Evolutionary conservation across 2,888 invertebrate species (phyloP), one percentile per base, ranked within the genome.

Genomic region (Platycheirus albimanus): DNA sequence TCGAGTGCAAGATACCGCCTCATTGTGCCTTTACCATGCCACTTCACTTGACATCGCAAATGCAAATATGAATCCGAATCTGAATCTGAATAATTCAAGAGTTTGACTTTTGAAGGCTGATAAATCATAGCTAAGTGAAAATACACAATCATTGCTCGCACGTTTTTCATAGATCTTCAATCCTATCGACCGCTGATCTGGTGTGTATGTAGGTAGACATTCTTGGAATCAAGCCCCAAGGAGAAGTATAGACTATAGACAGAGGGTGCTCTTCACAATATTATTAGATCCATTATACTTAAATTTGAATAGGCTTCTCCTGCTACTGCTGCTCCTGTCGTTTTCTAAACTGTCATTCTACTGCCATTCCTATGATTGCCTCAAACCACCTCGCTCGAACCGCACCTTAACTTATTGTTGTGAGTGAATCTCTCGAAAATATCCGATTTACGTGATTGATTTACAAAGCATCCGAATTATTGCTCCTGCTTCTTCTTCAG

Each of bases 371-470:
- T 43, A 54, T 63, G 63, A 58, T 61, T 75, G 41, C 61, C 47
- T 38, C 33, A 66, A 76, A 45, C 80, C 66, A 81, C 70, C 70
- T 52, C 47, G 66, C 70, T 52, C 47, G 66, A 52, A 70, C 80
- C 81, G 81, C 81, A 58, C 81, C 81, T 79, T 61, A 43, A 28
- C 51, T n/a, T 54, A 41, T 45, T 30, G 30, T 58, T 13, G 28
- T 13, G 45, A 24, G 28, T 13, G 45, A 41, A 45, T 64, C 54
- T 54, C 49, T 78, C 61, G 45, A 63, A 81, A 61, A 81, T 72
- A 67, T 81, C 77, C 77, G 81, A 81, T 77, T 72, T 81, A 81
- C 81, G 81, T 81, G 81, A 81, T 77, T 71, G 67, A 72, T 81
- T 81, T 81, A 81, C 77, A 76, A 76, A 81, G 38, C 20, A 52